Evolutionary conservation across 2,113 vertebrate genomes (phyloP).

Genomic region (Oncorhynchus mykiss): DNA sequence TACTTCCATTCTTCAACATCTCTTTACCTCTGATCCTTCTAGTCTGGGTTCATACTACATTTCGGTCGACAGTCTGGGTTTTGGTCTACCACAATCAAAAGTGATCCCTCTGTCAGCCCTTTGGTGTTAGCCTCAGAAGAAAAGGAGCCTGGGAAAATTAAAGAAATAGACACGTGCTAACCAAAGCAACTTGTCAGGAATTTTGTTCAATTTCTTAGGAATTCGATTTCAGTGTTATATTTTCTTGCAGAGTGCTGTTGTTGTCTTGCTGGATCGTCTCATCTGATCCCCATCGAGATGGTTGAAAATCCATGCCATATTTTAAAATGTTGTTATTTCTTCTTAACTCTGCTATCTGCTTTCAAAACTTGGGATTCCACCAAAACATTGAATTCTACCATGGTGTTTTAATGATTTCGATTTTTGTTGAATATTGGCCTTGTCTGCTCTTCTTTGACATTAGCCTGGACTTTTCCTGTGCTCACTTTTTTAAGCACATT

Average conservation of each 20-base stretch:
- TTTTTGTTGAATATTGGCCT: too few species aligned
- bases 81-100: background rate
- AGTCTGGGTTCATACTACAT: background rate
- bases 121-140: too few species aligned
- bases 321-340: background rate
- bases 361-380: background rate
- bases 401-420: background rate
- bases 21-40: background rate
- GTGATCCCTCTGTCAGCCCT: background rate
- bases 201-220: background rate
- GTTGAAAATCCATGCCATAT: background rate
- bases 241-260: background rate
- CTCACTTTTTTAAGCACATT: too few species aligned
- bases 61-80: background rate
- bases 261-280: background rate
- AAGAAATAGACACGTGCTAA: background rate
- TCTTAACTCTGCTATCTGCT: background rate
- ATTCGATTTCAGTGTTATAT: background rate
- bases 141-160: too few species aligned
- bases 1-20: background rate
- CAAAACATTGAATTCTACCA: background rate
- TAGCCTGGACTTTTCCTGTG: too few species aligned
- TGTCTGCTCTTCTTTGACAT: too few species aligned
- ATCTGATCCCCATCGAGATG: background rate
- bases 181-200: background rate